Evolutionary conservation across 1,140 invertebrate species (phyloP).

Genomic region (Laupala kohalensis): DNA sequence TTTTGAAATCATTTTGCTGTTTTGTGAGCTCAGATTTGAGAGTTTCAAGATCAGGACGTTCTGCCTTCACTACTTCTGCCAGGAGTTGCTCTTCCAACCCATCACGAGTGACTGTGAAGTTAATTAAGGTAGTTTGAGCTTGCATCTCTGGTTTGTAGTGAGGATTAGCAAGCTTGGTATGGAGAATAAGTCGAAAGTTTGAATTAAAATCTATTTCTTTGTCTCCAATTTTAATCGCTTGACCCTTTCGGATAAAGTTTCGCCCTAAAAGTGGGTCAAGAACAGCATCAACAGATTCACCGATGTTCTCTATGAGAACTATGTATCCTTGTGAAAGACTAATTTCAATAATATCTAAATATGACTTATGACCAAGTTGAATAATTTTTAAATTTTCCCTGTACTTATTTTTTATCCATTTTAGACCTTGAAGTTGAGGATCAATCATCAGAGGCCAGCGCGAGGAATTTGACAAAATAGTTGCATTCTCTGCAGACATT

Average conservation of each 20-base stretch:
- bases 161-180: conserved; percentile 89
- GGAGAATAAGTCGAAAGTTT: conserved; percentile 71
- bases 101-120: conserved; percentile 87
- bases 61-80: conserved; percentile 85
- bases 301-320: conserved; percentile 75
- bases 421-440: conserved; percentile 81
- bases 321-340: conserved; percentile 58
- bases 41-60: conserved; percentile 80
- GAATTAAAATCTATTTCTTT: conserved; percentile 80
- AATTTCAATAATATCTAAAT: conserved; percentile 71
- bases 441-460: conserved; percentile 93
- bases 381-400: conserved; percentile 34
- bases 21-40: conserved; percentile 63
- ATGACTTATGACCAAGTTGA: conserved; percentile 65
- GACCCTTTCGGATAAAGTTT: conserved; percentile 73
- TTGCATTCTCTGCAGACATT: conserved; percentile 91
- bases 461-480: conserved; percentile 75
- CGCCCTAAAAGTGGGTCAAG: conserved; percentile 79
- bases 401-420: conserved; percentile 85
- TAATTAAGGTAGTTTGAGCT: conserved; percentile 90
- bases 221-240: conserved; percentile 73
- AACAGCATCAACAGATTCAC: conserved; percentile 77
- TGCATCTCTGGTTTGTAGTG: conserved; percentile 96
- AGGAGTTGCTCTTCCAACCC: conserved; percentile 87
- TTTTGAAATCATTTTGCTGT: conserved; percentile 91